phyloP scores from a whole-genome alignment of 2,888 invertebrate species.

The Slavum lentiscoides region DNA sequence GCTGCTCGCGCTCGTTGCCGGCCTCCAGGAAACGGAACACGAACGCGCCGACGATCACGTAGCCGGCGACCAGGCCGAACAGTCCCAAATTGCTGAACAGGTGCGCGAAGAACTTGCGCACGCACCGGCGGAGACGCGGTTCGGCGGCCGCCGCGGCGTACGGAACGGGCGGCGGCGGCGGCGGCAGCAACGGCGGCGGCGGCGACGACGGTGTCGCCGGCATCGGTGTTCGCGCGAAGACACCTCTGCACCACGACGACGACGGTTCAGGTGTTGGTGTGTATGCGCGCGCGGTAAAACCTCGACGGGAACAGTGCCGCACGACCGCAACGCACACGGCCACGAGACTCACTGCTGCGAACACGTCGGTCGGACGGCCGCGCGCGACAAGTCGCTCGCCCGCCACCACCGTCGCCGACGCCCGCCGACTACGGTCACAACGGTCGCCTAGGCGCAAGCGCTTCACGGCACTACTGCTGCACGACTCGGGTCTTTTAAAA shows the following conservation, averaged over 20 bases:
- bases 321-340: conserved; percentile 21
- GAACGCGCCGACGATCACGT: conserved; percentile 75
- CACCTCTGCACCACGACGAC: too few relatives aligned
- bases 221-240: not conserved
- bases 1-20: conserved; percentile 69
- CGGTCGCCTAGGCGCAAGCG: too few relatives aligned
- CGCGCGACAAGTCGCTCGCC: conserved; percentile 41
- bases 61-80: conserved; percentile 72
- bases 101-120: conserved; percentile 63
- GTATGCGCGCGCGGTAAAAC: not conserved
- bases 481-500: too few relatives aligned
- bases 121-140: conserved; percentile 57
- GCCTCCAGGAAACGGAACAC: conserved; percentile 77
- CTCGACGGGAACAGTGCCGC: not conserved
- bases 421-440: not conserved
- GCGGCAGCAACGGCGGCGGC: not conserved
- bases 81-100: conserved; percentile 73
- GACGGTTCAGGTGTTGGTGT: too few relatives aligned
- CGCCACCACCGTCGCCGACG: too few relatives aligned
- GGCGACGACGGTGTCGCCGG: too few relatives aligned
- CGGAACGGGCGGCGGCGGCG: not conserved
- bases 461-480: too few relatives aligned
- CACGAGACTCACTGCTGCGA: conserved; percentile 40
- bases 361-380: not conserved
- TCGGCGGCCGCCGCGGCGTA: conserved; percentile 20